Evolutionary conservation across 2,888 invertebrate species (phyloP).

Genomic region (Tetragonisca angustula): DNA sequence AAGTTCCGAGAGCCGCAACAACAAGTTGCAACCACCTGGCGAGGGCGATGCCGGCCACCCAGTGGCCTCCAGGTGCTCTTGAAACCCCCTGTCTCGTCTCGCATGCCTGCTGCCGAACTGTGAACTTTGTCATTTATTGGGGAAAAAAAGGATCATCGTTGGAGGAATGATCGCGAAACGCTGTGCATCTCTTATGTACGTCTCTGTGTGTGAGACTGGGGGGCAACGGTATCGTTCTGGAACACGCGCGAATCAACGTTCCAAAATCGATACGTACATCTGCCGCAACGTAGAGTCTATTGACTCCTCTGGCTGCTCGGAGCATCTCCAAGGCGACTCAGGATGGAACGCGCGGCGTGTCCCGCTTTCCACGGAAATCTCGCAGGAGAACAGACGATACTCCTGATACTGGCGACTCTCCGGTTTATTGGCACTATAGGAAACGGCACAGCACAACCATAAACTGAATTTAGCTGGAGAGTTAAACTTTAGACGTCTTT

Average conservation of each 20-base stretch:
- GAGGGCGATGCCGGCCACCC: conserved; percentile 75
- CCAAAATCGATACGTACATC: conserved; percentile 73
- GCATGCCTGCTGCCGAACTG: conserved; percentile 61
- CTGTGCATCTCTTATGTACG: conserved; percentile 32
- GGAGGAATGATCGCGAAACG: conserved; percentile 2
- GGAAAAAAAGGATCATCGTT: conserved; percentile 13
- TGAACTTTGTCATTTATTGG: conserved; percentile 13
- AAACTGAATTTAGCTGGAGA: neutral
- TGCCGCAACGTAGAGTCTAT: conserved; percentile 69
- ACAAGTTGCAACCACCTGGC: conserved; percentile 82
- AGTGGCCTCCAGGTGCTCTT: conserved; percentile 79
- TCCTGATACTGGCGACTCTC: conserved; percentile 4
- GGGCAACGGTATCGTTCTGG: conserved; percentile 66
- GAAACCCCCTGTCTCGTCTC: conserved; percentile 70
- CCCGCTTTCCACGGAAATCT: conserved; percentile 46
- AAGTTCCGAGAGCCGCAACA: conserved; percentile 73
- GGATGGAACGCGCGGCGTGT: conserved; percentile 40
- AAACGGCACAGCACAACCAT: neutral
- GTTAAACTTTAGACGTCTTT: neutral
- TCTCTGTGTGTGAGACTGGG: conserved; percentile 22
- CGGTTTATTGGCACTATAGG: conserved; percentile 12
- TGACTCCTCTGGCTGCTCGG: conserved; percentile 59
- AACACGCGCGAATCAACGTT: conserved; percentile 69
- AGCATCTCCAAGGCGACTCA: conserved; percentile 61
- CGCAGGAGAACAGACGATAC: conserved; percentile 2